Evolutionary conservation across 2,113 vertebrate genomes (phyloP).

Genomic region (Onychorhynchus coronatus): DNA sequence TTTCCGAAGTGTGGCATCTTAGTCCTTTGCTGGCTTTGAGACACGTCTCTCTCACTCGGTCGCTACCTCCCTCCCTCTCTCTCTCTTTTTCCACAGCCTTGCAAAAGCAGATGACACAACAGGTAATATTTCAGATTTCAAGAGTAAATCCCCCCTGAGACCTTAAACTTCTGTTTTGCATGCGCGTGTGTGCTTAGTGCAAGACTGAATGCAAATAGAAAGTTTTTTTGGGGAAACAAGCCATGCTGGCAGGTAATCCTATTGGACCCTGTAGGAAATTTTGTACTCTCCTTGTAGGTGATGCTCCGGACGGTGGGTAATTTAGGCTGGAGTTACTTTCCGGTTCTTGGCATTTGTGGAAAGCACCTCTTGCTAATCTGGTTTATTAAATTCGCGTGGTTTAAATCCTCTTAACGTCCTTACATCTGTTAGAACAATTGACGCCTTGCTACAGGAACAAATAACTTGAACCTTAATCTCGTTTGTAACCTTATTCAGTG

Average conservation of each 20-base stretch:
- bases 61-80: not conserved
- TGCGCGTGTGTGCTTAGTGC: not conserved
- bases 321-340: slow-evolving; percentile 27
- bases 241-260: not conserved
- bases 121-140: slow-evolving; percentile 68
- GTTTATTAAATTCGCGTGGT: slow-evolving; percentile 76
- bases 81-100: slow-evolving; percentile 14
- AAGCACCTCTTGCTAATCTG: slow-evolving; percentile 68
- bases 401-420: slow-evolving; percentile 85
- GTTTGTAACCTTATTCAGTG: slow-evolving; percentile 80
- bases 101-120: slow-evolving; percentile 55
- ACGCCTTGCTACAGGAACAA: slow-evolving; percentile 75
- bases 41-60: slow-evolving; percentile 4
- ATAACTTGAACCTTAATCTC: slow-evolving; percentile 82
- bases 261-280: not conserved
- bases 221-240: not conserved
- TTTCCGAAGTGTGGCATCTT: slow-evolving; percentile 70
- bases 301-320: not conserved
- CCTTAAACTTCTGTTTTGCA: not conserved
- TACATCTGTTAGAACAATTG: slow-evolving; percentile 83
- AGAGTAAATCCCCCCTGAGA: slow-evolving; percentile 3
- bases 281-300: not conserved
- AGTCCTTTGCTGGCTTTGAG: slow-evolving; percentile 53
- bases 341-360: slow-evolving; percentile 41
- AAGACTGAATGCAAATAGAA: slow-evolving; percentile 3